A percentile compares a stretch with the other conserved stretches of the same genome.
Conservation (phyloP, 2,113 vertebrate species). For the Percopsis transmontana region DNA sequence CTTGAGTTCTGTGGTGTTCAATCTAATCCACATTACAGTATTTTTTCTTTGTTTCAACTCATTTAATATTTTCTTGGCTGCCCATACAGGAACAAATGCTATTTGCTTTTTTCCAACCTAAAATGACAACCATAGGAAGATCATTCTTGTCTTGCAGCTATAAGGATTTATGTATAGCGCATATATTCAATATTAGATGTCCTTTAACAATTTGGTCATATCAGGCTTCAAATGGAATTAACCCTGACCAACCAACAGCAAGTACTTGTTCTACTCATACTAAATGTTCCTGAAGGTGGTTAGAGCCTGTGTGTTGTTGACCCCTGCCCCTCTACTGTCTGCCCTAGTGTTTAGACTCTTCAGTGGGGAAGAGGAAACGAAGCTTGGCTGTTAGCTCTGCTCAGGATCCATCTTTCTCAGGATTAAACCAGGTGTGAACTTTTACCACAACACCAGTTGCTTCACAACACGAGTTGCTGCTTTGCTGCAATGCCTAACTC, state of each 20-base stretch:
- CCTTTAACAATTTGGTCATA: neutral
- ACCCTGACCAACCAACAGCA: constrained; percentile 51
- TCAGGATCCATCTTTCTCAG: constrained; percentile 99
- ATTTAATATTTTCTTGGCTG: constrained; percentile 34
- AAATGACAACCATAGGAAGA: constrained; percentile 29
- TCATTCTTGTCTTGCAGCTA: constrained; percentile 42
- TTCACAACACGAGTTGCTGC: constrained; percentile 69
- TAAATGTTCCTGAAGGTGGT: constrained; percentile 68
- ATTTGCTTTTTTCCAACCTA: constrained; percentile 38
- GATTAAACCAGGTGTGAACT: constrained; percentile 99
- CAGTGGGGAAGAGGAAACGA: constrained; percentile 99
- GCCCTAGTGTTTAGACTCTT: constrained; percentile 99
- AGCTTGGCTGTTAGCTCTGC: constrained; percentile 99
- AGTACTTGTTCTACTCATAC: constrained; percentile 68
- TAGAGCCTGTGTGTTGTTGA: constrained; percentile 92
- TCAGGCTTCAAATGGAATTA: constrained; percentile 28
- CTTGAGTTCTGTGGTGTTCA: constrained; percentile 2
- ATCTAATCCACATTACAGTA: neutral
- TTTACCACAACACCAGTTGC: constrained; percentile 86
- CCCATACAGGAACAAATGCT: constrained; percentile 34
- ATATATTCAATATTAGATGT: neutral
- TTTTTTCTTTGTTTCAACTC: constrained; percentile 14
- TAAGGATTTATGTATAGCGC: constrained; percentile 8
- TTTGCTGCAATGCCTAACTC: constrained; percentile 65
- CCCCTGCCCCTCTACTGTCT: constrained; percentile 99